A percentile compares a stretch with the other conserved stretches of the same genome.
Conservation (phyloP, 2,888 invertebrate species). For the Eumerus sabulonum region DNA sequence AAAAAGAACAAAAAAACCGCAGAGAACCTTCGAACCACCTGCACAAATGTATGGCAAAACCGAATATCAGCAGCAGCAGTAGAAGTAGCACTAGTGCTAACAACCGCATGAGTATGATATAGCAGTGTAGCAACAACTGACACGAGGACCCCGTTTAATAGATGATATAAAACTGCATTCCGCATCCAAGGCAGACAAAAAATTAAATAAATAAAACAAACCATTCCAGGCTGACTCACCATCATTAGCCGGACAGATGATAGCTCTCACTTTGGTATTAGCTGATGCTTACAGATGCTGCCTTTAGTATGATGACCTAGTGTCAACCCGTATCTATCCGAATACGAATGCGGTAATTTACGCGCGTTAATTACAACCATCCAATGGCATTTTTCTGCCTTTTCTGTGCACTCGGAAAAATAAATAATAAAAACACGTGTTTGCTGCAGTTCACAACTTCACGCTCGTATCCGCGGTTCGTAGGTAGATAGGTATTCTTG, state of each 20-base stretch:
- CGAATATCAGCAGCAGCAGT: constrained; percentile 8
- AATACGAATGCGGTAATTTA: constrained; percentile 3
- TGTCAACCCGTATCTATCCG: constrained; percentile 3
- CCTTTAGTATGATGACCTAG: constrained; percentile 13
- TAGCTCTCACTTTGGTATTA: constrained; percentile 32
- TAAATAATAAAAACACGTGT: constrained; percentile 45
- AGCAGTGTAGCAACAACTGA: background rate
- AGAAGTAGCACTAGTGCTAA: too few species aligned
- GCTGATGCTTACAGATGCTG: constrained; percentile 17
- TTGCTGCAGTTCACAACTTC: constrained; percentile 48
- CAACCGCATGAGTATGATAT: background rate
- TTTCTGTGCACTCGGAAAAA: too few species aligned
- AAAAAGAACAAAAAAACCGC: constrained; percentile 35
- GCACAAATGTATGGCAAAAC: constrained; percentile 62
- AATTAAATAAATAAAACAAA: too few species aligned
- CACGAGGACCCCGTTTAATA: constrained; percentile 28
- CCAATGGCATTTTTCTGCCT: constrained; percentile 25
- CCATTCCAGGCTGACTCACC: constrained; percentile 61
- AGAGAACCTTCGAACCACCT: constrained; percentile 63
- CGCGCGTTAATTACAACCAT: constrained; percentile 41
- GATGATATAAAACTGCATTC: constrained; percentile 38
- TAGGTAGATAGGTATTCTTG: too few species aligned
- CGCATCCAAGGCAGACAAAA: too few species aligned
- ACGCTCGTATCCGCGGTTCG: constrained; percentile 32
- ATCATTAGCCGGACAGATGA: constrained; percentile 65